Conservation (phyloP, 2,113 vertebrate genomes). For the Hyaena hyaena region DNA sequence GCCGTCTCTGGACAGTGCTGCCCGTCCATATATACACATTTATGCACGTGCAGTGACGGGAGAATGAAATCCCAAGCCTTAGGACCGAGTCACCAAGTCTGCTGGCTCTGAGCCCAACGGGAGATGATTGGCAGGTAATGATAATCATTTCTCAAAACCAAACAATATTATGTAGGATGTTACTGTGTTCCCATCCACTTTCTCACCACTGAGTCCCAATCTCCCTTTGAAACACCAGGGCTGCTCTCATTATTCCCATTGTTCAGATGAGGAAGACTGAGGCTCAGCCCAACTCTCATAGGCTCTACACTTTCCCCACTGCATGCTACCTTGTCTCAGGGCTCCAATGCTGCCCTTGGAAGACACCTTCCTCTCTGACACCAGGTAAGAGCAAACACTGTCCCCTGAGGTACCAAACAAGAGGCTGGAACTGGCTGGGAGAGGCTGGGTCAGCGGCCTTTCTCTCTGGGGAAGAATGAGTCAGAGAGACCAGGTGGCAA, state of each 20-base stretch:
- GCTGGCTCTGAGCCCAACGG: not conserved
- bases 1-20: too few relatives aligned
- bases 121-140: not conserved
- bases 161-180: not conserved
- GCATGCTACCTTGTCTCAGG: accelerated
- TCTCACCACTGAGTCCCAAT: not conserved
- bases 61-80: not conserved
- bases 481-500: accelerated
- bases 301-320: not conserved
- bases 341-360: not conserved
- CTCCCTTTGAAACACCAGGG: not conserved
- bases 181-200: not conserved
- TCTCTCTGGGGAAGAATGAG: not conserved
- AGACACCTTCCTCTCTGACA: not conserved
- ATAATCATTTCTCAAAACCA: not conserved
- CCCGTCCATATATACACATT: accelerated
- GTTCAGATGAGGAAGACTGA: not conserved
- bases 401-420: too few relatives aligned
- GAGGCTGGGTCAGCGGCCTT: not conserved
- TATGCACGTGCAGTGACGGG: accelerated
- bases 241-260: not conserved
- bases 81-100: not conserved
- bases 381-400: not conserved
- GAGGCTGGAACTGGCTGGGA: not conserved
- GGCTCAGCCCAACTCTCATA: not conserved